phyloP scores from a whole-genome alignment of 2,113 vertebrate genomes.

The Ovis canadensis region DNA sequence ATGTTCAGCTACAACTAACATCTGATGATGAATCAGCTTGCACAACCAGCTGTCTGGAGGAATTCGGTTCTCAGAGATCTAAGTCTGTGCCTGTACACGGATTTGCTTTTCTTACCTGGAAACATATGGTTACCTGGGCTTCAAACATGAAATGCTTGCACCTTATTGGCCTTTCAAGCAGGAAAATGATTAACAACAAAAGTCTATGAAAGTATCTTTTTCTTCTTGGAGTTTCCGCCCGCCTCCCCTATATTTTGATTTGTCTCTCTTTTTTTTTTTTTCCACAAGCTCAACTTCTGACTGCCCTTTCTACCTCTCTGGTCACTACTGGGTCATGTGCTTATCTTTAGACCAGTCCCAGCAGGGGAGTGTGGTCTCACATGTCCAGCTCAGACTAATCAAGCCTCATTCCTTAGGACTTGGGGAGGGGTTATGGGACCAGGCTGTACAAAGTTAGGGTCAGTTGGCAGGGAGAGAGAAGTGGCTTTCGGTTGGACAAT shows the following conservation, averaged over 20 bases:
- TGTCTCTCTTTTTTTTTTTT: not conserved
- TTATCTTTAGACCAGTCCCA: not conserved
- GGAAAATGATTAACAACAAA: not conserved
- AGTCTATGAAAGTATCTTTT: not conserved
- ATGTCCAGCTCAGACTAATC: not conserved
- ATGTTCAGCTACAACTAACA: too few species aligned
- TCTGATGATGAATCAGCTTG: not conserved
- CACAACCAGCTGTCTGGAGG: not conserved
- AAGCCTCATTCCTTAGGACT: not conserved
- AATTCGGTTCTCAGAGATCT: accelerated
- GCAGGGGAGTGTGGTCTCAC: not conserved
- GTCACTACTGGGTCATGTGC: not conserved
- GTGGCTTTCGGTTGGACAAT: not conserved
- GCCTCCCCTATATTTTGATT: not conserved
- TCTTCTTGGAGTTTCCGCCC: not conserved
- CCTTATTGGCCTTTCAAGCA: not conserved
- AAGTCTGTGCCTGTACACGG: accelerated
- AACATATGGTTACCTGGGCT: not conserved
- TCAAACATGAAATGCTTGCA: not conserved
- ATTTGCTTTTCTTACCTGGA: not conserved
- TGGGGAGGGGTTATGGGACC: not conserved
- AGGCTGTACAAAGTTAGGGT: not conserved
- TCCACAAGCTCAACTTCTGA: not conserved
- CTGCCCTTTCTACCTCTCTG: not conserved
- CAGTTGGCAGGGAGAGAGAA: not conserved